Percentiles rank a stretch among this genome's conserved stretches.
These are phyloP conservation scores for Oenanthe melanoleuca DNA, from an alignment of 2,113 vertebrate species.

Conservation along the genomic window DNA sequence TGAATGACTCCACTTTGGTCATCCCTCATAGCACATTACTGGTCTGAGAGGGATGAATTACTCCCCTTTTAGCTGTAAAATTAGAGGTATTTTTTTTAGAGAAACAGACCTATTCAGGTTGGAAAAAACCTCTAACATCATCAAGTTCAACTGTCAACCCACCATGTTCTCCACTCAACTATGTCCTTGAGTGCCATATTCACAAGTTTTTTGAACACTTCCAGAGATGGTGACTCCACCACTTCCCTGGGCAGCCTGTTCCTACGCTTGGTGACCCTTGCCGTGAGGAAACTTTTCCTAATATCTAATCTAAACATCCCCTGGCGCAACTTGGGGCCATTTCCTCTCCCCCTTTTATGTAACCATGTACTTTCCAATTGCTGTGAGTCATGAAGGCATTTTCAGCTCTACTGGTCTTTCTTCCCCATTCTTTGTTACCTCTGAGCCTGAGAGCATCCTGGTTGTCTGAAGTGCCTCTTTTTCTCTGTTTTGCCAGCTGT, in stretches of 20 bases:
- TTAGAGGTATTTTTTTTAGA: background rate
- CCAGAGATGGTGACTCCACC: background rate
- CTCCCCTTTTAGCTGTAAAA: background rate
- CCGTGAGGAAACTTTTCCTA: background rate
- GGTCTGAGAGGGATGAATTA: background rate
- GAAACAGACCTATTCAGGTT: background rate
- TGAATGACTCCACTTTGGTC: background rate
- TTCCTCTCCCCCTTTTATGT: background rate
- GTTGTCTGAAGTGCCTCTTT: background rate
- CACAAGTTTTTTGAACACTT: background rate
- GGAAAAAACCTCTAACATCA: background rate
- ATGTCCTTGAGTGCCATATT: background rate
- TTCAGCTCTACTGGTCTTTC: background rate
- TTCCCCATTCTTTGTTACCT: background rate
- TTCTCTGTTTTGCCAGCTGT: background rate
- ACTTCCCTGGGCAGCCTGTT: background rate
- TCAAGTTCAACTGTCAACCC: background rate
- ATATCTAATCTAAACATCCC: background rate
- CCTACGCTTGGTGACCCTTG: background rate
- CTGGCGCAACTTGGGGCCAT: background rate
- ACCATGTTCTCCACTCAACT: background rate
- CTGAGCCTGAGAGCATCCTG: background rate
- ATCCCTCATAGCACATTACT: background rate
- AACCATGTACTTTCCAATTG: background rate
- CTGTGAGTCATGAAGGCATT: background rate